Percentiles rank a stretch among this genome's conserved stretches.
Evolutionary conservation across 2,888 invertebrate genomes (phyloP).

Genomic region (Agrotis puta): DNA sequence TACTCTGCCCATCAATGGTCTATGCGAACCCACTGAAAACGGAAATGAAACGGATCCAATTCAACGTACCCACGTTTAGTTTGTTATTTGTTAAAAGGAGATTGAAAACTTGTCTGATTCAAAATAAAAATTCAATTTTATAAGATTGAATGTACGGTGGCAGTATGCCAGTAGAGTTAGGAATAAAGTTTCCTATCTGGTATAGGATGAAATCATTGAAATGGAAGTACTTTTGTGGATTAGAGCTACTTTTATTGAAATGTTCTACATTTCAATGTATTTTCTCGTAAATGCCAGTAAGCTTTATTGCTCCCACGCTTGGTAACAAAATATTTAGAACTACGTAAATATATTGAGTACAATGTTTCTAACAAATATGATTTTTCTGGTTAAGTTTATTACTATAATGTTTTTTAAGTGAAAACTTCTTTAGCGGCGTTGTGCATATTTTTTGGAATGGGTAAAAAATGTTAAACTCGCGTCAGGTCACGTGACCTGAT

Average conservation of each 20-base stretch:
- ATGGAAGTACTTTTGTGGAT: slow-evolving; percentile 23
- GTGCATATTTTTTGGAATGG: too few species aligned
- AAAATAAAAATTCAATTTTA: slow-evolving; percentile 41
- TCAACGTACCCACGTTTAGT: slow-evolving; percentile 8
- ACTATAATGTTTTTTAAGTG: too few species aligned
- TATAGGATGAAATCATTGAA: slow-evolving; percentile 6
- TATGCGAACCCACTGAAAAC: not conserved
- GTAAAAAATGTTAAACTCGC: too few species aligned
- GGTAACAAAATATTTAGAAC: not conserved
- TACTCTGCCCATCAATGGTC: too few species aligned
- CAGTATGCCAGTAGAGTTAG: slow-evolving; percentile 29
- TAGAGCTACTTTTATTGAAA: slow-evolving; percentile 20
- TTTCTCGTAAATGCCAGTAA: slow-evolving; percentile 16
- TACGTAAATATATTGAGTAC: not conserved
- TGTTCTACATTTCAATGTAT: slow-evolving; percentile 9
- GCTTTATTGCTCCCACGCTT: not conserved
- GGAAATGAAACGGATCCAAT: slow-evolving; percentile 32
- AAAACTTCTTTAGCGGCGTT: too few species aligned
- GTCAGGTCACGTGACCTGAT: too few species aligned
- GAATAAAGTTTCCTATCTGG: slow-evolving; percentile 16
- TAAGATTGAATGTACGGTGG: slow-evolving; percentile 43
- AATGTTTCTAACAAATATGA: not conserved
- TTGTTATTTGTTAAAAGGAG: slow-evolving; percentile 17
- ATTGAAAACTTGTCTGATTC: slow-evolving; percentile 35
- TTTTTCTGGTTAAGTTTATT: not conserved